These are phyloP conservation scores for Melanerpes formicivorus DNA, from an alignment of 2,113 vertebrate species.

Conservation along the genomic window DNA sequence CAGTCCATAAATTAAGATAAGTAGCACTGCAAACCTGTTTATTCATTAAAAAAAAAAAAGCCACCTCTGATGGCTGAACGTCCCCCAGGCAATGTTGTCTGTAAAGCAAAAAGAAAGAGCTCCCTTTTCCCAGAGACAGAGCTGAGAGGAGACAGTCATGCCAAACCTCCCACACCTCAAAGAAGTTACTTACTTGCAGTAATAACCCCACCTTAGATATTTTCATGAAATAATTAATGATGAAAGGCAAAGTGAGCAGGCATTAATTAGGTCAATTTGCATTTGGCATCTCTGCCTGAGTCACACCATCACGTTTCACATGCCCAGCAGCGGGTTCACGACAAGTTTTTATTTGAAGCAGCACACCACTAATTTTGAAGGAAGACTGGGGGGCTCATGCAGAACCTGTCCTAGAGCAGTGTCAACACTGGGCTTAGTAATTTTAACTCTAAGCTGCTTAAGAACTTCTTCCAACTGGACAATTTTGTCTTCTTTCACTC, in stretches of 20 bases:
- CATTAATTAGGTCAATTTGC: background rate
- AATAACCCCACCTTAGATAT: background rate
- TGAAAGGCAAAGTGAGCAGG: too few relatives aligned
- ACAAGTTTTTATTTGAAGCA: background rate
- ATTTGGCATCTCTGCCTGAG: background rate
- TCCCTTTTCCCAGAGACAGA: background rate
- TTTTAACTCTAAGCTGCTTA: background rate
- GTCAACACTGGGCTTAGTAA: background rate
- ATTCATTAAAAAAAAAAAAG: background rate
- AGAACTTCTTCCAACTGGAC: background rate
- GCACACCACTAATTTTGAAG: rapidly evolving
- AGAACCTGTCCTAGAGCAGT: background rate
- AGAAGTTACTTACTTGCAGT: background rate
- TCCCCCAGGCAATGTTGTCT: background rate
- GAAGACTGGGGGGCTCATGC: rapidly evolving
- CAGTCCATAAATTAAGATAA: background rate
- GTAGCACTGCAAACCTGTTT: background rate
- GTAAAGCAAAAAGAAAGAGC: background rate
- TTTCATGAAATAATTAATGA: background rate
- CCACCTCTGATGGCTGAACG: background rate
- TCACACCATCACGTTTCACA: rapidly evolving
- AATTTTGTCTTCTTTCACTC: background rate
- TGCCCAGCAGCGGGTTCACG: rapidly evolving
- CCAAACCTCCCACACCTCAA: background rate
- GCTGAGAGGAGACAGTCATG: rapidly evolving